Evolutionary conservation across 1,140 invertebrate species (phyloP), one percentile per base, ranked within the genome.

Genomic region (Drosophila nebulosa): DNA sequence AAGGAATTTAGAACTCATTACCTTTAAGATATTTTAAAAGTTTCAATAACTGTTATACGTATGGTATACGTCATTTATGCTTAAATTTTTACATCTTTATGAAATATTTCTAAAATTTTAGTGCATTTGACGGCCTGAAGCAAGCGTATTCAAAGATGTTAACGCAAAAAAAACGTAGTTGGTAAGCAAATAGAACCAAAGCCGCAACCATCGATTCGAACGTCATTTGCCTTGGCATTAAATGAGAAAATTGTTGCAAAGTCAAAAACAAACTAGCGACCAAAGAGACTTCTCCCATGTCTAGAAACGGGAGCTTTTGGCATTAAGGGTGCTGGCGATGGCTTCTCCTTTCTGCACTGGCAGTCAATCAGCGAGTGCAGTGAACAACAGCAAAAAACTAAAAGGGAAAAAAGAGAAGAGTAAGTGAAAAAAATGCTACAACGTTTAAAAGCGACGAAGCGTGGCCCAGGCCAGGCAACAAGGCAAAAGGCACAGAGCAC

Each of bases 281-380:
- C 39, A 52, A 26, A 27, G 7, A 32, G 30, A 32, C 10, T 32
- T 32, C 30, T 32, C 30, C 7, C 30, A 3, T 32, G 7, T 32
- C 14, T 7, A 1, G 14, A 5, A 2, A 9, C 6, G 5, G 14
- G 14, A 2, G 16, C 6, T 4, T 10, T 18, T 14, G 39, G 16
- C 16, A 46, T 21, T 9, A 16, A 46, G 6, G 39, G 18, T 46
- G 35, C 4, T 4, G 35, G 35, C 14, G 39, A 46, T 21, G 39
- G 39, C 39, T 46, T 6, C 10, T 9, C 9, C 39, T 21, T 46
- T 46, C 39, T 46, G 39, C 39, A 46, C 16, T 46, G 39, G 57
- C 61, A 83, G 71, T 83, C 79, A 83, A 83, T 83, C 79, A 83
- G 74, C 64, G 67, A 78, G 64, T 46, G 39, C 66, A 74, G 64